Evolutionary conservation across 2,888 invertebrate species (phyloP).

Genomic region (Falcaria lacertinaria): DNA sequence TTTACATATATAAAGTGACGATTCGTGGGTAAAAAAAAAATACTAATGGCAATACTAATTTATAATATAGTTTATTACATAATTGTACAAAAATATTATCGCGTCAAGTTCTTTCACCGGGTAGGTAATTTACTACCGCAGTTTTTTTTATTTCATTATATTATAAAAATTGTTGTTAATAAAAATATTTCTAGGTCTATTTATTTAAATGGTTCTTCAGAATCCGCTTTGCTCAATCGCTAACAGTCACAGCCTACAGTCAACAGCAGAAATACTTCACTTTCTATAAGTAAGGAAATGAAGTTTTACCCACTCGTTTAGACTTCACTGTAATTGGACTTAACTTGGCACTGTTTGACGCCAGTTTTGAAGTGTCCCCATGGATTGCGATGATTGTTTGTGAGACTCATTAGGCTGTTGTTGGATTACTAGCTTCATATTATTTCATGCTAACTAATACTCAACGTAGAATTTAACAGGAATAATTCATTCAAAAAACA

Average conservation of each 20-base stretch:
- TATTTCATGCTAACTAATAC: constrained; percentile 3
- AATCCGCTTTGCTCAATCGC: background rate
- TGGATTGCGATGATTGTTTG: constrained; percentile 34
- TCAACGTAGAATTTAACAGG: constrained; percentile 4
- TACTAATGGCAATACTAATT: no score
- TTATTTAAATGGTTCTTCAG: no score
- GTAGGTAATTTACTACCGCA: no score
- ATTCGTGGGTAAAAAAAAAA: no score
- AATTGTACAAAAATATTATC: no score
- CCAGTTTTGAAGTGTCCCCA: constrained; percentile 39
- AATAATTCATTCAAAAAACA: no score
- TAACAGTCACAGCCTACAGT: constrained; percentile 20
- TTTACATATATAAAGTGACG: no score
- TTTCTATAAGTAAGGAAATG: constrained; percentile 56
- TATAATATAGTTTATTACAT: no score
- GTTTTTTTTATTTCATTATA: no score
- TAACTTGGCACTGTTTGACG: constrained; percentile 65
- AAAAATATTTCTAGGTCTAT: no score
- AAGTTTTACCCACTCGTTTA: constrained; percentile 62
- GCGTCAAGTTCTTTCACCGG: no score
- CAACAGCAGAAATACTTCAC: constrained; percentile 55
- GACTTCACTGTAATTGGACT: constrained; percentile 62
- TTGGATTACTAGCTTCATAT: background rate
- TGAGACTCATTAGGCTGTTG: constrained; percentile 24
- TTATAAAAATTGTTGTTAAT: no score